These are phyloP conservation scores for Campylomormyrus numenius DNA, from an alignment of 2,113 vertebrate species.

Conservation along the genomic window DNA sequence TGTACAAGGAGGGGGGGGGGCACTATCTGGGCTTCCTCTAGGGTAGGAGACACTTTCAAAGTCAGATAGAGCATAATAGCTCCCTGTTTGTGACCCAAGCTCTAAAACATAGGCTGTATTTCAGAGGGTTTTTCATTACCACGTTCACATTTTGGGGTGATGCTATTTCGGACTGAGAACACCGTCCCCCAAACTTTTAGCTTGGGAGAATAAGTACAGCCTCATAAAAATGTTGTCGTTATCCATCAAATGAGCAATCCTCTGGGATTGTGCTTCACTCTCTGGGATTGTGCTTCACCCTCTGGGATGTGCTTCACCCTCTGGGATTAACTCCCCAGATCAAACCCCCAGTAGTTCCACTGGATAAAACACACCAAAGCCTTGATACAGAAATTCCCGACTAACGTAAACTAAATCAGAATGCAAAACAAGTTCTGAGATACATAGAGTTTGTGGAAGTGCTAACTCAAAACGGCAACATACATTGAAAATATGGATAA, in stretches of 20 bases:
- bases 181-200: background rate
- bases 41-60: background rate
- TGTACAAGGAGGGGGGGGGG: background rate
- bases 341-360: background rate
- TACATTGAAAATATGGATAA: background rate
- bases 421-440: background rate
- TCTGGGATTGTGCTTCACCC: background rate
- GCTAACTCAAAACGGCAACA: background rate
- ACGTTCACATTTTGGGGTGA: background rate
- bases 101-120: background rate
- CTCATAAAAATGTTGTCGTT: background rate
- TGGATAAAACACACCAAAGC: background rate
- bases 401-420: background rate
- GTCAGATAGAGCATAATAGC: background rate
- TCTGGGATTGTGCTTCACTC: background rate
- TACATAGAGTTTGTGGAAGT: background rate
- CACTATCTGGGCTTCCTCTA: background rate
- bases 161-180: background rate
- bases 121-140: background rate
- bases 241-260: background rate
- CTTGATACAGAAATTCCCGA: background rate
- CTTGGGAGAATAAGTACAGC: background rate
- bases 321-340: too few species aligned
- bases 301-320: background rate
- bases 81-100: background rate